Evolutionary conservation across 2,797 vertebrate genomes (phyloP).

Genomic region (Pseudomugil gertrudae): DNA sequence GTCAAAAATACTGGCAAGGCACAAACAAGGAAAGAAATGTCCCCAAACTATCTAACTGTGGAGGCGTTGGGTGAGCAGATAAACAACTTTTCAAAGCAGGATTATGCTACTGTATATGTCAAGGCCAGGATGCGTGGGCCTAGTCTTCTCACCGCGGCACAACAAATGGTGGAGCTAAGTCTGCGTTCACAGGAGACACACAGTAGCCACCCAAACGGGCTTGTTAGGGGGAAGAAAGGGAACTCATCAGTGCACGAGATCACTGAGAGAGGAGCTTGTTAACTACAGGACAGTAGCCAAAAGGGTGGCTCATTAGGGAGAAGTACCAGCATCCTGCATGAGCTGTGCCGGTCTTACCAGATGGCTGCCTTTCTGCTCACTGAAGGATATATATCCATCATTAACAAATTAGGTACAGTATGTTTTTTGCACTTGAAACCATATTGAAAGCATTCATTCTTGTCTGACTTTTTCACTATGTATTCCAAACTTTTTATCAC

Average conservation of each 20-base stretch:
- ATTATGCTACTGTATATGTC: slow-evolving; percentile 34
- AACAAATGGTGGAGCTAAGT: slow-evolving; percentile 54
- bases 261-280: slow-evolving; percentile 72
- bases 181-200: slow-evolving; percentile 38
- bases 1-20: slow-evolving; percentile 58
- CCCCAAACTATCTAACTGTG: slow-evolving; percentile 61
- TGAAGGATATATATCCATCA: slow-evolving; percentile 39
- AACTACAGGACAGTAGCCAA: slow-evolving; percentile 53
- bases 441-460: neutral
- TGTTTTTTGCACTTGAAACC: slow-evolving; percentile 5
- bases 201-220: slow-evolving; percentile 51
- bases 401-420: slow-evolving; percentile 30
- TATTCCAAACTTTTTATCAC: slow-evolving; percentile 38
- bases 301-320: slow-evolving; percentile 70
- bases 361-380: slow-evolving; percentile 51
- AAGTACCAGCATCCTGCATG: slow-evolving; percentile 44
- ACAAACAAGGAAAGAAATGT: slow-evolving; percentile 66
- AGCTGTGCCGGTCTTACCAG: slow-evolving; percentile 52
- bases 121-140: slow-evolving; percentile 43
- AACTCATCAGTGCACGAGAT: slow-evolving; percentile 68
- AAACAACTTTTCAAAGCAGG: slow-evolving; percentile 68
- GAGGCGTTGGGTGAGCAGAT: slow-evolving; percentile 50
- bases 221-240: slow-evolving; percentile 65
- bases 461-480: slow-evolving; percentile 39
- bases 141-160: slow-evolving; percentile 45